A percentile compares a stretch with the other conserved stretches of the same genome.
These are phyloP conservation scores for Scaptomyza polygonia DNA, from an alignment of 2,888 invertebrate species.

Conservation along the genomic window DNA sequence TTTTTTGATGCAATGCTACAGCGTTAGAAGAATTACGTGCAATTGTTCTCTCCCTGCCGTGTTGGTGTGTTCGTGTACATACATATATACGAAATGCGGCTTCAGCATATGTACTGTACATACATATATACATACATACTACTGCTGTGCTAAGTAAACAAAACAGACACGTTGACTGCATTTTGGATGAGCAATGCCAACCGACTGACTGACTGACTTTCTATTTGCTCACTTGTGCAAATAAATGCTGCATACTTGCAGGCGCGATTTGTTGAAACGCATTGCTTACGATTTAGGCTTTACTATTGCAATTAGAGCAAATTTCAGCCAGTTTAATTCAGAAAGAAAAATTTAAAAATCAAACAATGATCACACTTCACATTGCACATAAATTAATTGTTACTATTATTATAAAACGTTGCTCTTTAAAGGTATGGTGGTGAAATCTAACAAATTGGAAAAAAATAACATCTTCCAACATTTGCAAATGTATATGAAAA, in stretches of 20 bases:
- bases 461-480: too few species aligned
- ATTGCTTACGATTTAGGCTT: slow-evolving; percentile 23
- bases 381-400: not conserved
- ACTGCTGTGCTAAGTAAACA: slow-evolving; percentile 64
- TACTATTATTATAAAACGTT: too few species aligned
- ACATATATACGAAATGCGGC: slow-evolving; percentile 68
- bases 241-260: slow-evolving; percentile 45
- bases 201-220: slow-evolving; percentile 56
- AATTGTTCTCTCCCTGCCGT: slow-evolving; percentile 77
- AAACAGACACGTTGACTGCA: slow-evolving; percentile 73
- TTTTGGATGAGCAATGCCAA: slow-evolving; percentile 61
- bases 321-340: too few species aligned
- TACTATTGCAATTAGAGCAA: slow-evolving; percentile 11
- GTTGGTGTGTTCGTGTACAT: slow-evolving; percentile 77
- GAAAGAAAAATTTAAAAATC: not conserved
- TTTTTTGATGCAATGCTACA: slow-evolving; percentile 62
- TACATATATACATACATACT: not conserved
- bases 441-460: too few species aligned
- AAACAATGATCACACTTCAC: not conserved
- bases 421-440: too few species aligned
- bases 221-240: slow-evolving; percentile 38
- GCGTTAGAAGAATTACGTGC: slow-evolving; percentile 82
- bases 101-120: slow-evolving; percentile 20
- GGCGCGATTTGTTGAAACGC: slow-evolving; percentile 15
- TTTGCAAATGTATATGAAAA: too few species aligned